These are phyloP conservation scores for Bovichtus variegatus DNA, from an alignment of 2,797 vertebrate species.

Conservation along the genomic window DNA sequence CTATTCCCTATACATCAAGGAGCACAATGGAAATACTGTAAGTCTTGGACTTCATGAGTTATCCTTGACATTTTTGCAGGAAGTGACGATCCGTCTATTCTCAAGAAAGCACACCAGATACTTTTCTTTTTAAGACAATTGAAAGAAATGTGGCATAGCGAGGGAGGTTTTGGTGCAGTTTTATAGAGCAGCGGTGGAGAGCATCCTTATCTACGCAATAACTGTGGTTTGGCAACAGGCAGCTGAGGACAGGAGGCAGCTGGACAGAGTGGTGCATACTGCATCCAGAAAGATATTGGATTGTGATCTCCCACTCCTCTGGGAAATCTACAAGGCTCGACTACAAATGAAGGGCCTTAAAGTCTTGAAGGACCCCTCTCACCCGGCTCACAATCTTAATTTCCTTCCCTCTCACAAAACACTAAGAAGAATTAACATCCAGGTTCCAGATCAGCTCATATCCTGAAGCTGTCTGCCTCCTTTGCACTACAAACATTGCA, in stretches of 20 bases:
- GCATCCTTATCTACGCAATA: not conserved
- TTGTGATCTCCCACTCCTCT: not conserved
- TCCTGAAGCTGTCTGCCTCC: not conserved
- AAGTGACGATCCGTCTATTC: too few species aligned
- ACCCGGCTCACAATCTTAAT: not conserved
- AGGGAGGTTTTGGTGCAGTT: not conserved
- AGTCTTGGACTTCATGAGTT: not conserved
- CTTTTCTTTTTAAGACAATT: not conserved
- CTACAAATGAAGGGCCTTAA: not conserved
- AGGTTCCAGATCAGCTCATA: not conserved
- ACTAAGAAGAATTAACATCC: not conserved
- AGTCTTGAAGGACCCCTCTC: not conserved
- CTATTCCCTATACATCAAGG: too few species aligned
- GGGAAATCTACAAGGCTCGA: not conserved
- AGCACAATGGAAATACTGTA: not conserved
- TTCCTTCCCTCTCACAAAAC: not conserved
- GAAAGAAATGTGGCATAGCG: not conserved
- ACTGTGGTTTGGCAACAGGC: too few species aligned
- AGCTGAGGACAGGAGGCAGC: not conserved
- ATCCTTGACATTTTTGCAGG: not conserved
- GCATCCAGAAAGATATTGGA: not conserved
- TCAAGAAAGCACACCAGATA: not conserved
- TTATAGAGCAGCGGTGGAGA: not conserved
- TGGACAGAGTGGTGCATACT: not conserved
- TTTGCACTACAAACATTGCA: not conserved